A percentile compares a stretch with the other conserved stretches of the same genome.
Conservation (phyloP, 2,797 vertebrate species). For the Tenualosa ilisha region DNA sequence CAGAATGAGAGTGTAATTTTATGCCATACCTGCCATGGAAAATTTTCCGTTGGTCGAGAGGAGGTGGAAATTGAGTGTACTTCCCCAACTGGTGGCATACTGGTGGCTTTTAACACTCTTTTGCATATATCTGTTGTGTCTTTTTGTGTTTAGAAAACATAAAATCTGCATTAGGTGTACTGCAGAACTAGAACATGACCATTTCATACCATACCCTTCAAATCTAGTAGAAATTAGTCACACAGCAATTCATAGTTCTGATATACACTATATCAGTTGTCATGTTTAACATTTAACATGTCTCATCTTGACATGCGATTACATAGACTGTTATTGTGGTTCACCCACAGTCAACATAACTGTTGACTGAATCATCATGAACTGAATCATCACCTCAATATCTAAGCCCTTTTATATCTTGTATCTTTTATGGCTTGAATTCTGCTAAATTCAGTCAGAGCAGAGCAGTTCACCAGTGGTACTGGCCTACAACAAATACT, state of each 20-base stretch:
- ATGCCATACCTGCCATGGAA: no score
- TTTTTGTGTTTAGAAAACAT: neutral
- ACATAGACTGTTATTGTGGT: neutral
- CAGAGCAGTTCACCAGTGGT: neutral
- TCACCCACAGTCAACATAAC: neutral
- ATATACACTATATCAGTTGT: neutral
- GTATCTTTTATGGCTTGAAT: neutral
- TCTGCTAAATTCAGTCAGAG: neutral
- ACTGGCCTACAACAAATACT: neutral
- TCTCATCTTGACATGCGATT: neutral
- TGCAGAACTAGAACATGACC: neutral
- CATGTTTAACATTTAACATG: neutral
- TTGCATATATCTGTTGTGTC: neutral
- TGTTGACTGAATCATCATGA: constrained; percentile 2
- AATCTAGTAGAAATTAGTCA: neutral
- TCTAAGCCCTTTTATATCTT: neutral
- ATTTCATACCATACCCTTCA: neutral
- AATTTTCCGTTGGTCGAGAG: no score
- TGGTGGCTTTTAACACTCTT: neutral
- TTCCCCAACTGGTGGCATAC: no score
- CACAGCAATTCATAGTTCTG: neutral
- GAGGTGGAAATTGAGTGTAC: no score
- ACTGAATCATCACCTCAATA: neutral
- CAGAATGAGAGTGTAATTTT: no score
- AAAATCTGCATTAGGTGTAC: neutral